These are phyloP conservation scores for Mythimna albipuncta DNA, from an alignment of 2,888 invertebrate species.

Conservation along the genomic window DNA sequence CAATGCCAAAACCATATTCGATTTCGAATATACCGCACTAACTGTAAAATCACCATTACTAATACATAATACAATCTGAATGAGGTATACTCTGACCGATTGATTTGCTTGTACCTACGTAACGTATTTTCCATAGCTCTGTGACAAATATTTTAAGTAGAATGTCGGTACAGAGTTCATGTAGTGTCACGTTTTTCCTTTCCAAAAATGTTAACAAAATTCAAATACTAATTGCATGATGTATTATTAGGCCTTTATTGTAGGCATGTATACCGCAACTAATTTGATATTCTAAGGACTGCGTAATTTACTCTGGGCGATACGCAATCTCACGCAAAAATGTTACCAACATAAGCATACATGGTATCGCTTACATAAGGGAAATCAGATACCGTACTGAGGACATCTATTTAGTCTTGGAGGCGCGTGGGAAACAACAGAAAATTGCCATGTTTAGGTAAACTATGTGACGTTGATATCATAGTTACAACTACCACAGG, in stretches of 20 bases:
- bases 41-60: conserved; percentile 29
- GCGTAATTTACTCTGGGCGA: conserved; percentile 47
- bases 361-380: conserved; percentile 71
- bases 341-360: conserved; percentile 49
- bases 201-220: not conserved
- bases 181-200: conserved; percentile 32
- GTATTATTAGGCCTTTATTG: conserved; percentile 5
- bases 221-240: not conserved
- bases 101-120: conserved; percentile 4
- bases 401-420: conserved; percentile 61
- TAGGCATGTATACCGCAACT: conserved; percentile 16
- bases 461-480: conserved; percentile 41
- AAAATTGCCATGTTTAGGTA: conserved; percentile 72
- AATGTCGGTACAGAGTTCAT: conserved; percentile 15
- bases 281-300: conserved; percentile 53
- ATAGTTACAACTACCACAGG: not conserved
- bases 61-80: not conserved
- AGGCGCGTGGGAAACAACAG: conserved; percentile 81
- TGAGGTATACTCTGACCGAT: conserved; percentile 26
- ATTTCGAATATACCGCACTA: not conserved
- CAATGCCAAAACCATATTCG: not conserved
- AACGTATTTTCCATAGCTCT: conserved; percentile 38
- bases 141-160: conserved; percentile 13
- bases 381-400: conserved; percentile 71
- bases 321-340: conserved; percentile 62